phyloP scores from a whole-genome alignment of 2,888 invertebrate species.

The Drosophila hamatofila region DNA sequence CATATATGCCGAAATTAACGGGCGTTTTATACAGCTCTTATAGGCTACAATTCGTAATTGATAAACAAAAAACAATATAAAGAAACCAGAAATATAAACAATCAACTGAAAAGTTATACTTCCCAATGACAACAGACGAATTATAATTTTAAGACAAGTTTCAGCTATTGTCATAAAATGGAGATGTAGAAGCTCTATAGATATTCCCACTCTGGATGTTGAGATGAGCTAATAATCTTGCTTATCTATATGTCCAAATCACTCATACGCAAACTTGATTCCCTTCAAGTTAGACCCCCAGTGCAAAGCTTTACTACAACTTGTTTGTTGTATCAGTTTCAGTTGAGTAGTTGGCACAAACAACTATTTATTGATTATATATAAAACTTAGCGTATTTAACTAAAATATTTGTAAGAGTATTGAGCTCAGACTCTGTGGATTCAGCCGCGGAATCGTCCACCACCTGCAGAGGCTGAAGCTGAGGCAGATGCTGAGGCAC shows the following conservation, averaged over 20 bases:
- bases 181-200: neutral
- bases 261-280: neutral
- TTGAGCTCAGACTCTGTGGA: neutral
- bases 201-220: neutral
- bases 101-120: slow-evolving; percentile 3
- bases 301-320: too few species aligned
- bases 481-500: slow-evolving; percentile 33
- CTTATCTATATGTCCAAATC: neutral
- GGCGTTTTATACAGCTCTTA: slow-evolving; percentile 36
- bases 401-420: slow-evolving; percentile 7
- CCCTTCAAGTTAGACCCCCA: neutral
- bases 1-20: slow-evolving; percentile 61
- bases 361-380: slow-evolving; percentile 3
- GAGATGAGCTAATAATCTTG: neutral
- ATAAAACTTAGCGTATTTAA: neutral
- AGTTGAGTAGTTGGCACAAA: neutral
- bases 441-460: slow-evolving; percentile 38
- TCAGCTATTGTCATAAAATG: neutral
- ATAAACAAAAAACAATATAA: neutral
- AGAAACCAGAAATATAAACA: slow-evolving; percentile 30
- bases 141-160: slow-evolving; percentile 1
- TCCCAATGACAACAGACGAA: slow-evolving; percentile 2
- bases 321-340: neutral
- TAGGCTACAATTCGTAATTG: slow-evolving; percentile 13
- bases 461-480: slow-evolving; percentile 29